Base-by-base conservation (phyloP, 1,140 invertebrate species). In the Diuraphis noxia region DNA sequence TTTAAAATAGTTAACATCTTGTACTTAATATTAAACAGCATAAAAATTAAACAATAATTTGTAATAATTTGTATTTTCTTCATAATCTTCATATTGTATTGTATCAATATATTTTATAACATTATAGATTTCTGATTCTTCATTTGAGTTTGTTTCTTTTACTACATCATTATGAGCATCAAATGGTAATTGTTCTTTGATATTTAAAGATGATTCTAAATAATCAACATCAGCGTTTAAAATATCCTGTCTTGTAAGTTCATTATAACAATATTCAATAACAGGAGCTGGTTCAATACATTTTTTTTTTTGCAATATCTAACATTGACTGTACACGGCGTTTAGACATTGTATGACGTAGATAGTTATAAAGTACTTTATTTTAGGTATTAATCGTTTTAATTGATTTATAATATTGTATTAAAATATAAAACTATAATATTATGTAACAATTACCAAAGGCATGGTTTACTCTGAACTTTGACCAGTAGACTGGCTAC, bases 201-300 rank as follows among this genome's bases (percentile, higher is more conserved):
- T 21, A 85, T 85, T 43, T 85, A 85, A 23, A 23, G 43, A 85
- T 43, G 82, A 85, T 85, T 85, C 82, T 85, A 85, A 85, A 85
- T 46, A 85, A 30, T 46, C 82, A n/a, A 85, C 6, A 85, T 85
- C 82, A 85, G 82, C 40, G 41, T 85, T 30, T 25, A 46, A 30
- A 85, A 43, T 85, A 85, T 85, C 82, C 40, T 85, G 40, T 46
- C 41, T 85, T 85, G 82, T 43, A 46, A 52, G 52, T 25, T 52
- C 23, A 52, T 52, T 52, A 25, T n/a, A n/a, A n/a, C n/a, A 52
- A 23, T 52, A 52, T 52, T 52, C n/a, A n/a, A n/a, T n/a, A n/a
- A 46, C 41, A 85, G 82, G n/a, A n/a, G n/a, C 40, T 85, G 82
- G 0, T 85, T 85, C 82, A 85, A 85, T 34, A 85, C 82, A n/a